Evolutionary conservation across 2,797 vertebrate genomes (phyloP).

Genomic region (Brotula barbata): DNA sequence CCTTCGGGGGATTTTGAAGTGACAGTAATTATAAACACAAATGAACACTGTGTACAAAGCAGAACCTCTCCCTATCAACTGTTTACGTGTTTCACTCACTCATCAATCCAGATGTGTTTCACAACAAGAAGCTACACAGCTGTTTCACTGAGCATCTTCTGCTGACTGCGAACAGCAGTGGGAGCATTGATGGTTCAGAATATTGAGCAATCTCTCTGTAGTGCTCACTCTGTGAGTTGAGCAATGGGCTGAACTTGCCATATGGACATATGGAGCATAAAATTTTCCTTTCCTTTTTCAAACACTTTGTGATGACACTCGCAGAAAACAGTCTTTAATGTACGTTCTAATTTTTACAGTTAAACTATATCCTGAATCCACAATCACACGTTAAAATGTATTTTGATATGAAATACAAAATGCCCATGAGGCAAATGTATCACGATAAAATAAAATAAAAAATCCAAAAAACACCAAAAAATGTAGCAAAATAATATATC

Average conservation of each 20-base stretch:
- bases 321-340: slow-evolving; percentile 24
- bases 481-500: too few species aligned
- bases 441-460: too few species aligned
- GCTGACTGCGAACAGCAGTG: slow-evolving; percentile 23
- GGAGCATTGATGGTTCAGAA: slow-evolving; percentile 33
- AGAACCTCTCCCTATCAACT: too few species aligned
- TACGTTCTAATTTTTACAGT: slow-evolving; percentile 23
- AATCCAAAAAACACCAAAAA: too few species aligned
- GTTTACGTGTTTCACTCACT: neutral
- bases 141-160: slow-evolving; percentile 17
- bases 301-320: slow-evolving; percentile 28
- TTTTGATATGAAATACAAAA: too few species aligned
- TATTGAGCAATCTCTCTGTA: slow-evolving; percentile 31
- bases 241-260: slow-evolving; percentile 30
- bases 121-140: slow-evolving; percentile 5
- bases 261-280: slow-evolving; percentile 23
- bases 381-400: too few species aligned
- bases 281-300: slow-evolving; percentile 32
- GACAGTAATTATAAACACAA: too few species aligned
- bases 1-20: too few species aligned
- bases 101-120: neutral
- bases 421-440: too few species aligned
- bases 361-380: slow-evolving; percentile 12
- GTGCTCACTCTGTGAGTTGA: slow-evolving; percentile 35
- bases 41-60: too few species aligned